A percentile compares a stretch with the other conserved stretches of the same genome.
These are phyloP conservation scores for Drosophila watanabei DNA, from an alignment of 1,140 invertebrate species.

Conservation along the genomic window DNA sequence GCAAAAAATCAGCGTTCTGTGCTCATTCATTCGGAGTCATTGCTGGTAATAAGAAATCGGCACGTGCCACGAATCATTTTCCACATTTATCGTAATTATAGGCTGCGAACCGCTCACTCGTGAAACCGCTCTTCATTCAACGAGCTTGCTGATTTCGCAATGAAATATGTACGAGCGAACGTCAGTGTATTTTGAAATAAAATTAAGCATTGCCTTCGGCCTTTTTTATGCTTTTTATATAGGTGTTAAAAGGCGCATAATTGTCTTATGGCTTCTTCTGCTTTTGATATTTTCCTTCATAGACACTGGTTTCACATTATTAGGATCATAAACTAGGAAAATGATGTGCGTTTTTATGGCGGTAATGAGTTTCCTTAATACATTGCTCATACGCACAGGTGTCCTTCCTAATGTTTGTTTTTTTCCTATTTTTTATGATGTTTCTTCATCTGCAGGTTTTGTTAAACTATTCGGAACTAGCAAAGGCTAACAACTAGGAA, in stretches of 20 bases:
- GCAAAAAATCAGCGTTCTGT: constrained; percentile 10
- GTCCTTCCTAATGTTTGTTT: background rate
- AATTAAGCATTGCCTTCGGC: constrained; percentile 14
- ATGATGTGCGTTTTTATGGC: background rate
- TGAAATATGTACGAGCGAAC: background rate
- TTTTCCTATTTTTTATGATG: background rate
- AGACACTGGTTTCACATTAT: background rate
- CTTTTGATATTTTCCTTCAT: background rate
- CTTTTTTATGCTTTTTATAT: constrained; percentile 2
- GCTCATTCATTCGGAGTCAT: constrained; percentile 7
- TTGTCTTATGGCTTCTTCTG: background rate
- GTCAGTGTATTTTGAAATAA: constrained; percentile 13
- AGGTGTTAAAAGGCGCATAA: constrained; percentile 14
- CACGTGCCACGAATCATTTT: constrained; percentile 25
- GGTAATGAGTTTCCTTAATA: background rate
- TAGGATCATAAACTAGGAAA: background rate
- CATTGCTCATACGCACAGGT: constrained; percentile 17
- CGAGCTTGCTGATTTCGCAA: constrained; percentile 21
- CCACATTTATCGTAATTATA: constrained; percentile 39
- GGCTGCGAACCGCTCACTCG: constrained; percentile 20
- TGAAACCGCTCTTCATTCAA: constrained; percentile 26
- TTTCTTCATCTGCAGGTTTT: background rate
- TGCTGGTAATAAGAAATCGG: constrained; percentile 5
- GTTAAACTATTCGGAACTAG: background rate
- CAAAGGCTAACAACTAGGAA: background rate